These are phyloP conservation scores for Hylaeus anthracinus DNA, from an alignment of 1,140 invertebrate species.

Conservation along the genomic window DNA sequence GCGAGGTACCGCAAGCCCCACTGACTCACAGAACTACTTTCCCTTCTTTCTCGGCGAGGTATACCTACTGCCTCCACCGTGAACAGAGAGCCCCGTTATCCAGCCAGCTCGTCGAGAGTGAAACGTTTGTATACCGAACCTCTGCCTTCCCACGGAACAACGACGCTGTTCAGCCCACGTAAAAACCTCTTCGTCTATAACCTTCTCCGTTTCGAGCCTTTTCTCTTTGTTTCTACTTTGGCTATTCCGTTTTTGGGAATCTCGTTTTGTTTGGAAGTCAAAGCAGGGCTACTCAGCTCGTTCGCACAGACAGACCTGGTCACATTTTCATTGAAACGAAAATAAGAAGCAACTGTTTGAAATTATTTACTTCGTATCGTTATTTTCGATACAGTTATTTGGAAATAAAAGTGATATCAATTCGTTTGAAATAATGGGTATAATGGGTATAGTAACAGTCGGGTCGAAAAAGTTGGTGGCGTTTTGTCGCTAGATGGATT, in stretches of 20 bases:
- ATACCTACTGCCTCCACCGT: constrained; percentile 41
- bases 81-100: constrained; percentile 75
- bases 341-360: too few relatives aligned
- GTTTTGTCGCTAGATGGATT: too few relatives aligned
- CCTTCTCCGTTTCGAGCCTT: constrained; percentile 3
- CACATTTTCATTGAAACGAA: too few relatives aligned
- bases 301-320: too few relatives aligned
- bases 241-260: not conserved
- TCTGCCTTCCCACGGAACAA: constrained; percentile 59
- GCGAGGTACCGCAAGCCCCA: constrained; percentile 75
- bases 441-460: too few relatives aligned
- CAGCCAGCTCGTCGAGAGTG: constrained; percentile 76
- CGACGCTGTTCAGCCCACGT: constrained; percentile 23
- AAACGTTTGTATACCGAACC: constrained; percentile 64
- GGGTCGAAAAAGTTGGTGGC: too few relatives aligned
- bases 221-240: not conserved
- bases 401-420: too few relatives aligned
- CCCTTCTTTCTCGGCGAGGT: constrained; percentile 73
- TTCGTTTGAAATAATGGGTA: too few relatives aligned
- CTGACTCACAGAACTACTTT: constrained; percentile 80
- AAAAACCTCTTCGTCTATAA: constrained; percentile 23
- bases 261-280: too few relatives aligned
- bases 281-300: too few relatives aligned
- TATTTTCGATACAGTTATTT: too few relatives aligned
- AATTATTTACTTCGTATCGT: too few relatives aligned